Percentiles rank a stretch among this genome's conserved stretches.
phyloP scores from a whole-genome alignment of 2,888 invertebrate species.

The Melinopterus prodromus region DNA sequence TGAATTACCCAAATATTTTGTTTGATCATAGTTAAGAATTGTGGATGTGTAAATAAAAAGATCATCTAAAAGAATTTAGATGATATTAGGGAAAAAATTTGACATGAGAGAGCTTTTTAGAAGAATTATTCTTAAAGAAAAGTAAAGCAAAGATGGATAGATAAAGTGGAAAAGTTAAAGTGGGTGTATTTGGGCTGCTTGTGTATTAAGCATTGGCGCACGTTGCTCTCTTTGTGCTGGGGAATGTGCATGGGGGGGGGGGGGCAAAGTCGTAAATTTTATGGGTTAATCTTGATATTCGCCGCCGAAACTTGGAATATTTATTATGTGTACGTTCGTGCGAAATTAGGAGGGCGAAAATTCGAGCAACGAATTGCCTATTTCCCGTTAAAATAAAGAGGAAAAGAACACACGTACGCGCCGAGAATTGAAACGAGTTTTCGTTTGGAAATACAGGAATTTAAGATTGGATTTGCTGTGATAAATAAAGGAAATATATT shows the following conservation, averaged over 20 bases:
- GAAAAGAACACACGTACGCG: not conserved
- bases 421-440: not conserved
- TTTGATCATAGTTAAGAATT: too few species aligned
- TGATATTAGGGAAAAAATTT: too few species aligned
- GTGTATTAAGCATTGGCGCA: too few species aligned
- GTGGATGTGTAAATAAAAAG: too few species aligned
- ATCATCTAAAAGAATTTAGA: not conserved
- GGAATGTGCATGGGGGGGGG: not conserved
- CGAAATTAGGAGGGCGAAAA: not conserved
- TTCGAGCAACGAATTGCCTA: not conserved
- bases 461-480: not conserved
- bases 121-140: too few species aligned
- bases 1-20: too few species aligned
- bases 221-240: not conserved
- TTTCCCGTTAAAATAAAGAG: not conserved
- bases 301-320: not conserved
- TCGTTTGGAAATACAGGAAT: not conserved
- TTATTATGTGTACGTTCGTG: not conserved
- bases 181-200: too few species aligned
- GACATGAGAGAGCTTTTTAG: too few species aligned
- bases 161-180: too few species aligned
- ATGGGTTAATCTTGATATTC: not conserved
- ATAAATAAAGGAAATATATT: not conserved
- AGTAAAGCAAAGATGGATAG: too few species aligned
- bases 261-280: not conserved